These are phyloP conservation scores for Parnassius mnemosyne DNA, from an alignment of 2,888 invertebrate genomes.

Conservation along the genomic window DNA sequence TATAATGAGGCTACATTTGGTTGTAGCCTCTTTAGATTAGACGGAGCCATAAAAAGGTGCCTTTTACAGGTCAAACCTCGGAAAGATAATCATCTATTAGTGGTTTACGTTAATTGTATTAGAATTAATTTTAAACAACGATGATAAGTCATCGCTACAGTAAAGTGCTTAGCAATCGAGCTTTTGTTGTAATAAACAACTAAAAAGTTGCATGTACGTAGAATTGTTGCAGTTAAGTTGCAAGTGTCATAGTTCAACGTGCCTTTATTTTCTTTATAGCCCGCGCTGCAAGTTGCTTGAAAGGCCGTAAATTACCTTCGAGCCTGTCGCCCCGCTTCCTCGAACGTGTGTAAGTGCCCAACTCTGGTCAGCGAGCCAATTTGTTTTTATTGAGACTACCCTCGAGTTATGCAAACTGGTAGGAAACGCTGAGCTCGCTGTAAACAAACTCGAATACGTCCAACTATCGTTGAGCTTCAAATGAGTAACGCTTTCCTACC, in stretches of 20 bases:
- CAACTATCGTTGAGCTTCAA: slow-evolving; percentile 49
- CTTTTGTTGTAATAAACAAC: slow-evolving; percentile 1
- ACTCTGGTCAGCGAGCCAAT: slow-evolving; percentile 73
- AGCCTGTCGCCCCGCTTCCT: slow-evolving; percentile 72
- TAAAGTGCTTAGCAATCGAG: slow-evolving; percentile 2
- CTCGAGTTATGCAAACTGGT: slow-evolving; percentile 77
- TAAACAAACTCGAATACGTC: slow-evolving; percentile 71
- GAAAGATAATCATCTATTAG: neutral
- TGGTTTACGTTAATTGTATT: neutral
- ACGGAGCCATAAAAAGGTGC: slow-evolving; percentile 10
- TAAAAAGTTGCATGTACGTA: slow-evolving; percentile 6
- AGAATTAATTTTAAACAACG: neutral
- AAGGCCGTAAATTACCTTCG: slow-evolving; percentile 67
- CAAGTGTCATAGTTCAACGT: slow-evolving; percentile 28
- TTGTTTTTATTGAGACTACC: slow-evolving; percentile 80
- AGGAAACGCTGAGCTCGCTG: slow-evolving; percentile 74
- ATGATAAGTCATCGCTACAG: neutral
- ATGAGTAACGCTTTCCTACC: slow-evolving; percentile 32
- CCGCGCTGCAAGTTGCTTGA: slow-evolving; percentile 36
- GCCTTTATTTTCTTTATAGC: slow-evolving; percentile 31
- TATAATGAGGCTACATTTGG: slow-evolving; percentile 15
- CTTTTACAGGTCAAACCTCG: neutral
- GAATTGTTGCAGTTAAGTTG: slow-evolving; percentile 23
- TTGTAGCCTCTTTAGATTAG: slow-evolving; percentile 11
- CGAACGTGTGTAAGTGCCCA: slow-evolving; percentile 74